A percentile compares a stretch with the other conserved stretches of the same genome.
Evolutionary conservation across 2,113 vertebrate genomes (phyloP).

Genomic region (Pongo abelii): DNA sequence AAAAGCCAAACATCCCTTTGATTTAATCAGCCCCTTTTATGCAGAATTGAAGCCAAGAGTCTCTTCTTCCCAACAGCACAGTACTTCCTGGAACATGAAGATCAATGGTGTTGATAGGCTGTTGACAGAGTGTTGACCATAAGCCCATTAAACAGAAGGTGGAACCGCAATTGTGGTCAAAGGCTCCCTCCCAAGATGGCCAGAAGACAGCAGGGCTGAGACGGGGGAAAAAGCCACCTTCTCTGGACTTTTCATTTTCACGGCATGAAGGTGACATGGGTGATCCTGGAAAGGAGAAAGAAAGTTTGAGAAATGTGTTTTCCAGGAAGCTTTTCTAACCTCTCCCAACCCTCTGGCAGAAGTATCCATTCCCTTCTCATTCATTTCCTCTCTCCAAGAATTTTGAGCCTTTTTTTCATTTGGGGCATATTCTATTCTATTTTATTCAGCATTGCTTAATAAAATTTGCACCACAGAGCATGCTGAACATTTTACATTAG

Average conservation of each 20-base stretch:
- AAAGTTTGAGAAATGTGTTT: not conserved
- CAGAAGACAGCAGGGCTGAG: not conserved
- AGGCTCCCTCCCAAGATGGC: not conserved
- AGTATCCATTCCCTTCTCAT: not conserved
- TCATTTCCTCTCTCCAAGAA: not conserved
- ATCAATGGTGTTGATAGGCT: conserved; percentile 53
- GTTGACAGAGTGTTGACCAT: conserved; percentile 51
- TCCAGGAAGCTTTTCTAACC: not conserved
- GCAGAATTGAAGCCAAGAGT: conserved; percentile 63
- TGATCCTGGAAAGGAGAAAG: not conserved
- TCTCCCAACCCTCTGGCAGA: not conserved
- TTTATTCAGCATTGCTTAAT: not conserved
- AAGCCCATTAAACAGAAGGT: conserved; percentile 51
- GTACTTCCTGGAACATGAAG: conserved; percentile 67
- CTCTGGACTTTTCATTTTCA: not conserved
- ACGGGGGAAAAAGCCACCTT: not conserved
- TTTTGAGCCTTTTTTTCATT: not conserved
- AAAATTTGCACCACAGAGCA: not conserved
- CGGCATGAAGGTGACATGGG: too few relatives aligned
- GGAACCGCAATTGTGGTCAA: conserved; percentile 14
- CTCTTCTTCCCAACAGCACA: conserved; percentile 29
- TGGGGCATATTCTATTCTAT: not conserved
- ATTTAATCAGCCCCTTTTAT: conserved; percentile 64
- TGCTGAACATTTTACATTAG: not conserved
- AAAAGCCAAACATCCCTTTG: conserved; percentile 26